Evolutionary conservation across 2,113 vertebrate species (phyloP), one percentile per base, ranked within the genome.

Genomic region (Charadrius vociferus): DNA sequence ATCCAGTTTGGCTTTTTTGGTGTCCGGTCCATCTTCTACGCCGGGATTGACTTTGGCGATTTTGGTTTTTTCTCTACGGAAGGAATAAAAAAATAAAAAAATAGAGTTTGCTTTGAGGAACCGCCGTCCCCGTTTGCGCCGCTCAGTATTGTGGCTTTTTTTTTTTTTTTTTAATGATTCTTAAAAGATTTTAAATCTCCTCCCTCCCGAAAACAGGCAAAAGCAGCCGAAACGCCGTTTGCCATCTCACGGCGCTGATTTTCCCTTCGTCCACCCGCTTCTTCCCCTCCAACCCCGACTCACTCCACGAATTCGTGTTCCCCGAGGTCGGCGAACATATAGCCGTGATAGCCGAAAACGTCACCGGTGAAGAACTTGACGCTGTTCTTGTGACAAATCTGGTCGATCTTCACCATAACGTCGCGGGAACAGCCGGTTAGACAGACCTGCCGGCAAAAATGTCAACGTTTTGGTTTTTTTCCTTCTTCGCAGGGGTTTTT

Each of bases 251-350:
- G 8, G 45, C 9, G 45, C 19, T 20, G 20, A 21, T 47, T 21
- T 19, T 47, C 45, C 45, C 19, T 20, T 21, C 20, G 10, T 47
- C 45, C 45, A 9, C 20, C 45, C 19, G 19, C 45, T 47, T 10
- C 20, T 45, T 45, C 45, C 45, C 45, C 45, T 19, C 16, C 43
- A 18, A 9, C 45, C 19, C 45, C 19, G 20, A 99, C 99, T 98
- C 97, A 99, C 99, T 99, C 99, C 5, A 99, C 98, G 26, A 99
- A 99, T 88, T 99, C 98, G 88, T 99, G 98, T 41, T 99, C 98
- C 71, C 99, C 99, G 1, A 99, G 98, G 97, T 99, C 98, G 12
- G 99, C 98, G 94, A 99, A 99, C 98, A 99, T 99, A 96, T 98
- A 99, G 67, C 99, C 99, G 3, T 99, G 99, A 98, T 99, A 99